Evolutionary conservation across 2,797 vertebrate species (phyloP).

Genomic region (Poeciliopsis turneri): DNA sequence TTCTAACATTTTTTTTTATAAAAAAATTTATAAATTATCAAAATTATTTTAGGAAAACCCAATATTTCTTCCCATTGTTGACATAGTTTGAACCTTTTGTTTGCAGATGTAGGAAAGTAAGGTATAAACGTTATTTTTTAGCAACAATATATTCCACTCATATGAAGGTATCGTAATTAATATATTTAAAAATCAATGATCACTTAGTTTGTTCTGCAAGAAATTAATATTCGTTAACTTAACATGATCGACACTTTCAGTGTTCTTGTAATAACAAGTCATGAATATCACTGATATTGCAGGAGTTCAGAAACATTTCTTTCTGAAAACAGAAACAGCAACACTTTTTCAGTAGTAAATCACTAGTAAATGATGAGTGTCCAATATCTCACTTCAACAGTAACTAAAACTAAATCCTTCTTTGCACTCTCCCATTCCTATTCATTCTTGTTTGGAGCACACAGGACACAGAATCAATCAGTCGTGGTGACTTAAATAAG

Average conservation of each 20-base stretch:
- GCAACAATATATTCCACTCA: neutral
- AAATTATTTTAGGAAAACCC: neutral
- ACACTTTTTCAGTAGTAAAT: neutral
- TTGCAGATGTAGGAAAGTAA: neutral
- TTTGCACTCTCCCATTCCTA: neutral
- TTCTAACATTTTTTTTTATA: no score
- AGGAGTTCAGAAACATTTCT: neutral
- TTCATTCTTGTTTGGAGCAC: neutral
- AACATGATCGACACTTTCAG: neutral
- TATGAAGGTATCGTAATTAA: neutral
- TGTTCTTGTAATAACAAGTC: neutral
- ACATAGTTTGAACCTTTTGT: neutral
- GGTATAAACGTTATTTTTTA: neutral
- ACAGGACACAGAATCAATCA: neutral
- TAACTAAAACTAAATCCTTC: neutral
- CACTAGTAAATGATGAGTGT: neutral
- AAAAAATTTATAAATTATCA: neutral
- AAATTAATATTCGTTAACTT: neutral
- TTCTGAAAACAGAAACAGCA: neutral
- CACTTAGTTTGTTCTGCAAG: neutral
- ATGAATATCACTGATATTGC: neutral
- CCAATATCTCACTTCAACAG: neutral
- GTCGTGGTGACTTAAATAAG: neutral
- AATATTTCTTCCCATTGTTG: neutral
- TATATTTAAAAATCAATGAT: neutral